Evolutionary conservation across 2,797 vertebrate genomes (phyloP).

Genomic region (Semotilus atromaculatus): DNA sequence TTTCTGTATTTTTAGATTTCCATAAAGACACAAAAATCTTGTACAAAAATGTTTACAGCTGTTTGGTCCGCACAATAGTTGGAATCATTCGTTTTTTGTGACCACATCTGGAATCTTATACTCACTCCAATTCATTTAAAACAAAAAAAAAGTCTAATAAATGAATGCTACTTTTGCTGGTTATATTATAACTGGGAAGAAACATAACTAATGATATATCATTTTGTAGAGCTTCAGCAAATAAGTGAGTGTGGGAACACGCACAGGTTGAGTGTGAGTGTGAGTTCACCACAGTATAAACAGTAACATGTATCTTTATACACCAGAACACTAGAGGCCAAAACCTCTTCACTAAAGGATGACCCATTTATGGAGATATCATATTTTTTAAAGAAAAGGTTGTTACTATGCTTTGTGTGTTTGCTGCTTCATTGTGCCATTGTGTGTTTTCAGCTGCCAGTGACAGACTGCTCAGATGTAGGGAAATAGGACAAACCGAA

Average conservation of each 20-base stretch:
- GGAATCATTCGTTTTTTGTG: neutral
- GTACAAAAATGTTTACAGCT: neutral
- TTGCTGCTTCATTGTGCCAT: slow-evolving; percentile 7
- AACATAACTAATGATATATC: neutral
- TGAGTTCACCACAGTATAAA: slow-evolving; percentile 23
- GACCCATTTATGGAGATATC: slow-evolving; percentile 34
- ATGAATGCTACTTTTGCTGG: neutral
- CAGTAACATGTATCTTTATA: slow-evolving; percentile 29
- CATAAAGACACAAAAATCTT: neutral
- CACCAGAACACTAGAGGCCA: slow-evolving; percentile 11
- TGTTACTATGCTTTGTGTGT: neutral
- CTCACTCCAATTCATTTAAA: neutral
- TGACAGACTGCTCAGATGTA: slow-evolving; percentile 32
- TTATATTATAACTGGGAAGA: neutral
- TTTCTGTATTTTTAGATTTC: neutral
- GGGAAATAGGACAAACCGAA: slow-evolving; percentile 20
- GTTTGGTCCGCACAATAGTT: neutral
- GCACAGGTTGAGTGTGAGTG: neutral
- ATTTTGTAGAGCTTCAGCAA: slow-evolving; percentile 10
- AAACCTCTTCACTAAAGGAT: slow-evolving; percentile 28
- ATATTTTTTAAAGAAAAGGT: slow-evolving; percentile 17
- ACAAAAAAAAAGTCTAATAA: neutral
- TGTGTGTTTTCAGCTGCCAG: slow-evolving; percentile 41
- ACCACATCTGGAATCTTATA: too few relatives aligned
- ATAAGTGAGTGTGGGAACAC: slow-evolving; percentile 19